Base-by-base conservation (phyloP, 2,888 invertebrate species). In the Cryptophagus acutangulus region DNA sequence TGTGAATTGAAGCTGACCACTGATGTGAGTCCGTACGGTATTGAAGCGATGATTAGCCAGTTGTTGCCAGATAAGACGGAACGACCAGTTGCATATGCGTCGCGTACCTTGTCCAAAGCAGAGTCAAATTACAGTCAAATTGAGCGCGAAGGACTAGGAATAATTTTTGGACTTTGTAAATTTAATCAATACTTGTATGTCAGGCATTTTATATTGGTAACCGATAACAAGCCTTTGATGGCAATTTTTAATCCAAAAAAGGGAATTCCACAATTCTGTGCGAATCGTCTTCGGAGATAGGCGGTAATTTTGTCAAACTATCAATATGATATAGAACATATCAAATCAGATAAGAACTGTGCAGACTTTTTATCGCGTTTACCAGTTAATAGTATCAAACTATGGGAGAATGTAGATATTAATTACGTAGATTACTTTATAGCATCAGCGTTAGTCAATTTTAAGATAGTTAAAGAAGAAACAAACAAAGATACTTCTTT, bases 171-270 rank as follows among this genome's bases (percentile, higher is more conserved):
- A 2, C 54, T 68, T 6, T 48, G 50, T 24, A 57, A 58, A 46
- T 70, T 68, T 45, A 53, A 62, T 40, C 47, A 60, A 13, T 70
- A 61, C 43, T 26, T 69, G 2, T 61, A 51, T 43, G 66, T 63
- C 2, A 41, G 58, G 2, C 45, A 55, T 5, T 71, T 71, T 50
- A 63, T 35, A 34, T 18, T 51, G 5, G 35, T 34, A 3, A 43
- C 43, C 2, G 50, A 48, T 33, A 41, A 48, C 14, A 42, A 59
- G 36, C 64, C 68, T 2, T 18, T 48, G 13, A 14, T 43, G 16
- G 43, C 57, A 38, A 62, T 63, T 36, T 63, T 65, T 48, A 51
- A 55, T 1, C 55, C 57, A 2, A 56, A 44, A 5, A 59, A 59
- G 38, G 40, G 52, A 6, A 59, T 59, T 10, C 60, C 61, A 24